Evolutionary conservation across 2,888 invertebrate genomes (phyloP).

Genomic region (Nemotelus pantherinus): DNA sequence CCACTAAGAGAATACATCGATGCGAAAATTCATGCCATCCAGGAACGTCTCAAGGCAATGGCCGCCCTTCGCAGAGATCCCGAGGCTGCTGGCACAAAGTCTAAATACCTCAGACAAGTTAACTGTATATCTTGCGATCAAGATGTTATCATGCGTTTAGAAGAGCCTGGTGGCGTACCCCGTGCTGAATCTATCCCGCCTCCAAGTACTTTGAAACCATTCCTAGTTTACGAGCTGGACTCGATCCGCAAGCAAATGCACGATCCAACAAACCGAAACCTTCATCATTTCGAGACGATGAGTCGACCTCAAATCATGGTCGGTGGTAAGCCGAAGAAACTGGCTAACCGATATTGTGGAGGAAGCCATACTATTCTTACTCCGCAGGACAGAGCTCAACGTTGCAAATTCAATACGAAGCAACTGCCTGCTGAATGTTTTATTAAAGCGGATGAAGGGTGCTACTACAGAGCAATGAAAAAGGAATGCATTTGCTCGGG

Average conservation of each 20-base stretch:
- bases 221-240: conserved; percentile 78
- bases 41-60: conserved; percentile 72
- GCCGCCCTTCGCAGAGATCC: conserved; percentile 70
- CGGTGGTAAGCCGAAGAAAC: conserved; percentile 49
- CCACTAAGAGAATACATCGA: conserved; percentile 74
- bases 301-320: conserved; percentile 50
- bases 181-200: conserved; percentile 68
- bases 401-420: conserved; percentile 24
- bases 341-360: conserved; percentile 74
- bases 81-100: conserved; percentile 79
- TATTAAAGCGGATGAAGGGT: conserved; percentile 25
- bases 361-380: conserved; percentile 80
- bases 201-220: conserved; percentile 72
- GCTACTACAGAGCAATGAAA: conserved; percentile 28
- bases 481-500: conserved; percentile 20
- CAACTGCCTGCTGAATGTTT: conserved; percentile 16
- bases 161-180: conserved; percentile 66
- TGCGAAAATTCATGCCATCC: conserved; percentile 69
- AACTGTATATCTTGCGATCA: conserved; percentile 83
- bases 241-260: conserved; percentile 58
- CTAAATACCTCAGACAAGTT: conserved; percentile 74
- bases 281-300: conserved; percentile 65
- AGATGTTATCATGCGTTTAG: conserved; percentile 76
- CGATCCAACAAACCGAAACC: conserved; percentile 59
- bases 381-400: conserved; percentile 72